Base-by-base conservation (phyloP, 2,113 vertebrate genomes). In the Crotophaga sulcirostris region DNA sequence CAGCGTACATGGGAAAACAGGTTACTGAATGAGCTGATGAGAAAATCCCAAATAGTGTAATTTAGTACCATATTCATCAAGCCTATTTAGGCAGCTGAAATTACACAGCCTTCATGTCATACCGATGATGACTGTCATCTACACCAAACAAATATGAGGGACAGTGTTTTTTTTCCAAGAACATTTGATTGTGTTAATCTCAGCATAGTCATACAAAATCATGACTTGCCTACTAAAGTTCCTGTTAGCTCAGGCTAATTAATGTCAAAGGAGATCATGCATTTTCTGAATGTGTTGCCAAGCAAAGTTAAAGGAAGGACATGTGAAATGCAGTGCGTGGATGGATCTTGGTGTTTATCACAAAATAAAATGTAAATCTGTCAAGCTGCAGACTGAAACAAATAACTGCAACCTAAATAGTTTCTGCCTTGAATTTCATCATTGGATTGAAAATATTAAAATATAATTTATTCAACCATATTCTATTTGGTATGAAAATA, bases 211-310 rank as follows among this genome's bases (percentile, higher is more conserved):
- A 84, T 80, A 91, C 28, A 77, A 89, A 81, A 86, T 87, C 64
- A 82, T 93, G 93, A 93, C 72, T 94, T 93, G 64, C 68, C 67
- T 96, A 80, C 90, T 92, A 40, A 94, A 80, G 55, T 87, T 91
- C 77, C 80, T 84, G 84, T 82, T 96, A 95, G 47, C n/a, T 94
- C 64, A 87, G 63, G 70, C 64, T 96, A 97, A 96, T 84, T 97
- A 96, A 93, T 77, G 94, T 87, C 75, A 96, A 93, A 93, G 64
- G 86, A 85, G 63, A 87, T 75, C 33, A 69, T 59, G 77, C 76
- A 70, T 87, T 91, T 96, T 91, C 74, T 89, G 86, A 85, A 93
- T 29, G 51, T 78, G 45, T 87, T 67, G 89, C 51, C 87, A 95
- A 77, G 34, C 90, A 89, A 87, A 79, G 55, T 87, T 95, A 63